A percentile compares a stretch with the other conserved stretches of the same genome.
phyloP scores from a whole-genome alignment of 2,113 vertebrate genomes.

The Hystrix brachyura region DNA sequence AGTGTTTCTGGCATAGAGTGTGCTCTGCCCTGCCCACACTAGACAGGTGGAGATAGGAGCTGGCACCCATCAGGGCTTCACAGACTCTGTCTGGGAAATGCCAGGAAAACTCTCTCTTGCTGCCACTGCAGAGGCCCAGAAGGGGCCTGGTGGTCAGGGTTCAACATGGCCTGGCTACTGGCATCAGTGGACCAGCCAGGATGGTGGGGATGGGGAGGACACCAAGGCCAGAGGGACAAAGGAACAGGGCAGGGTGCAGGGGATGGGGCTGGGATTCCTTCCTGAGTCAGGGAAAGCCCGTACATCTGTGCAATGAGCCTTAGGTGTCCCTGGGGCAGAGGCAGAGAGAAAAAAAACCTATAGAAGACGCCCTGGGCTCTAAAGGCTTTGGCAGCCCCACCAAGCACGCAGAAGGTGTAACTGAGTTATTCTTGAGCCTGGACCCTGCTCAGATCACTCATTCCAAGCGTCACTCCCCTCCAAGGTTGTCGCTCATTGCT shows the following conservation, averaged over 20 bases:
- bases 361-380: neutral
- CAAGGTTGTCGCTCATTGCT: neutral
- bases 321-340: neutral
- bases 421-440: neutral
- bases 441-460: neutral
- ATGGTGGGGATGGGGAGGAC: constrained; percentile 13
- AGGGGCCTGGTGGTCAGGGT: constrained; percentile 61
- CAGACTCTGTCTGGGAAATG: constrained; percentile 54
- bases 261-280: neutral
- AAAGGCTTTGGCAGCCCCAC: neutral
- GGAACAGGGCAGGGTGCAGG: neutral
- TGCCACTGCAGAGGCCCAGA: constrained; percentile 39
- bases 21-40: neutral
- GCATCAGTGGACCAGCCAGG: constrained; percentile 51
- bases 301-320: neutral
- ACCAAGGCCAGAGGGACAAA: neutral
- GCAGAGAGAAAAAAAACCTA: neutral
- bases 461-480: neutral
- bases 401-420: neutral
- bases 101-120: constrained; percentile 66
- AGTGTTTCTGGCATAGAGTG: neutral
- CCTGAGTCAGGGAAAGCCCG: constrained; percentile 7
- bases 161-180: constrained; percentile 40
- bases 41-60: neutral
- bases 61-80: neutral